Evolutionary conservation across 2,113 vertebrate genomes (phyloP).

Genomic region (Sclerurus mexicanus): DNA sequence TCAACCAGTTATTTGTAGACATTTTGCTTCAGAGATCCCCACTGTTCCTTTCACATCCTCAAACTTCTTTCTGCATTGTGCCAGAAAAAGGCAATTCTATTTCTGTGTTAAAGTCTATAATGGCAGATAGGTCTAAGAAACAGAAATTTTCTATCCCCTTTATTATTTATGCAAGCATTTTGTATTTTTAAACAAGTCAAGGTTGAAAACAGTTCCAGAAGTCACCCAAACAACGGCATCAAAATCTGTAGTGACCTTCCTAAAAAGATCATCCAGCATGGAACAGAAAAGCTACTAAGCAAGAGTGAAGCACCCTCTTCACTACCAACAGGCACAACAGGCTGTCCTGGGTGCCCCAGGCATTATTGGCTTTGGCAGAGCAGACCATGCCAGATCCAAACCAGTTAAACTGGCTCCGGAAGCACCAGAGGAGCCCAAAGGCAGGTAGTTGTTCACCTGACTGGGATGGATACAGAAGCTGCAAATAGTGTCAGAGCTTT

Average conservation of each 20-base stretch:
- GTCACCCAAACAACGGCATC: not conserved
- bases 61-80: not conserved
- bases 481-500: not conserved
- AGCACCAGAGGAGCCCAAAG: not conserved
- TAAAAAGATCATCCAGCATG: not conserved
- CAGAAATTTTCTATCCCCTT: not conserved
- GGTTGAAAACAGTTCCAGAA: not conserved
- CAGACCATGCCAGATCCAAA: slow-evolving; percentile 27
- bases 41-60: not conserved
- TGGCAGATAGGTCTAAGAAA: not conserved
- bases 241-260: not conserved
- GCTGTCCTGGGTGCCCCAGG: slow-evolving; percentile 30
- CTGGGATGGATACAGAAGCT: not conserved
- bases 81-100: not conserved
- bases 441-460: slow-evolving; percentile 16
- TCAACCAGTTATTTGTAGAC: not conserved
- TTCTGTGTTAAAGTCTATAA: not conserved
- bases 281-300: not conserved
- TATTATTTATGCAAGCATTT: not conserved
- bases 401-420: slow-evolving; percentile 54
- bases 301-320: not conserved
- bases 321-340: slow-evolving; percentile 38
- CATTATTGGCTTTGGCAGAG: slow-evolving; percentile 28
- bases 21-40: not conserved
- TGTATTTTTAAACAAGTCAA: not conserved